Evolutionary conservation across 1,140 invertebrate species (phyloP).

Genomic region (Macrobrachium nipponense): DNA sequence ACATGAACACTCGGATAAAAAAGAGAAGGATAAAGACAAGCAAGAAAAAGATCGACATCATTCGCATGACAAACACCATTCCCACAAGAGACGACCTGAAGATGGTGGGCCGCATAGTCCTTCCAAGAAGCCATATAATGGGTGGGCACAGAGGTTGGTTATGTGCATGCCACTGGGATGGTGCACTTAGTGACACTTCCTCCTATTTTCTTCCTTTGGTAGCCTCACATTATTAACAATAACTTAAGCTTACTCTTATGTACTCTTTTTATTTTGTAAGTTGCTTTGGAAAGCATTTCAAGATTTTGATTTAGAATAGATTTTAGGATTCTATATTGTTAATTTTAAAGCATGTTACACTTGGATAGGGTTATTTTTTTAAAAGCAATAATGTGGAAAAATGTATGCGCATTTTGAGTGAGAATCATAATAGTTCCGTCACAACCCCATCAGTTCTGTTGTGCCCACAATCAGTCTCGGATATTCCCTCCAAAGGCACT

Average conservation of each 20-base stretch:
- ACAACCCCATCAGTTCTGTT: too few species aligned
- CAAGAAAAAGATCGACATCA: conserved; percentile 18
- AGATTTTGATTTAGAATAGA: too few species aligned
- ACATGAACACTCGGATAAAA: conserved; percentile 25
- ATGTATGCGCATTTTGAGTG: too few species aligned
- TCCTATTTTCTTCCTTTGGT: conserved; percentile 12
- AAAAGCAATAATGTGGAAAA: too few species aligned
- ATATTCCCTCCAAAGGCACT: too few species aligned
- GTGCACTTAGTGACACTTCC: background rate
- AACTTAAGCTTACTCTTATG: background rate
- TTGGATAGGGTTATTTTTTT: too few species aligned
- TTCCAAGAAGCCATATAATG: conserved; percentile 61
- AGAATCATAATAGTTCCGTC: too few species aligned
- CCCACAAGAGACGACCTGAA: conserved; percentile 38
- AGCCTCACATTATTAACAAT: conserved; percentile 6
- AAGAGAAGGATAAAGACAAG: conserved; percentile 47
- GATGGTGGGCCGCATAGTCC: conserved; percentile 27
- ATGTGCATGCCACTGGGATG: conserved; percentile 9
- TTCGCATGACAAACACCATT: conserved; percentile 31
- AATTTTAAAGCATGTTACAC: too few species aligned
- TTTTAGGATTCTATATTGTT: too few species aligned
- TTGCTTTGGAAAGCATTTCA: too few species aligned
- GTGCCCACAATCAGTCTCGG: too few species aligned
- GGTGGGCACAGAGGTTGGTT: conserved; percentile 53
- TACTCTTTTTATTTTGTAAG: too few species aligned